Evolutionary conservation across 2,797 vertebrate genomes (phyloP).

Genomic region (Coranthus polyacanthus): DNA sequence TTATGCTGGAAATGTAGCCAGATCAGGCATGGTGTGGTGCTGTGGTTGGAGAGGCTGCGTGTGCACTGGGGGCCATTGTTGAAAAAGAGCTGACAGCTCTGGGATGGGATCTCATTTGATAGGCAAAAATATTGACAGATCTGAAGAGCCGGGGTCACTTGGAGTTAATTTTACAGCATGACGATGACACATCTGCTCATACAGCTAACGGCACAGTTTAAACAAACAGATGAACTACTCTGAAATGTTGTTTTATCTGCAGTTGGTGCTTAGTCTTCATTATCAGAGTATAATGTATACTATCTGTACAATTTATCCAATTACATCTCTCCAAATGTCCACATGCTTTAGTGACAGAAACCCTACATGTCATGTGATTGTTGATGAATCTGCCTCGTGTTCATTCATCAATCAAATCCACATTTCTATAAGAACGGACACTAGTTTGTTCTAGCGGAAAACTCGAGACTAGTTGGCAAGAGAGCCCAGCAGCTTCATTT

Average conservation of each 20-base stretch:
- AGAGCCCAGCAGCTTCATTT: slow-evolving; percentile 4
- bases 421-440: slow-evolving; percentile 24
- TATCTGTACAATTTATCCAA: no score
- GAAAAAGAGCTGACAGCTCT: slow-evolving; percentile 78
- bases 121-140: slow-evolving; percentile 64
- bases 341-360: no score
- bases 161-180: slow-evolving; percentile 5
- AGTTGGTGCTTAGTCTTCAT: no score
- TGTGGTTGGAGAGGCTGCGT: slow-evolving; percentile 28
- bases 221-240: no score
- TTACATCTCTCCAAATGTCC: no score
- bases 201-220: no score
- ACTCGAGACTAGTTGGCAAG: not conserved
- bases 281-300: no score
- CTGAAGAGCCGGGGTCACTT: slow-evolving; percentile 37
- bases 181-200: slow-evolving; percentile 2
- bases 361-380: slow-evolving; percentile 14
- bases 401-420: slow-evolving; percentile 29
- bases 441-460: slow-evolving; percentile 13
- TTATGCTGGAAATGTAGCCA: slow-evolving; percentile 73
- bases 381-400: slow-evolving; percentile 13
- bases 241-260: no score
- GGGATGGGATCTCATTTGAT: slow-evolving; percentile 69
- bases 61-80: slow-evolving; percentile 59
- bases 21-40: slow-evolving; percentile 42